phyloP scores from a whole-genome alignment of 1,140 invertebrate species.

The Drosophila subpulchrella region DNA sequence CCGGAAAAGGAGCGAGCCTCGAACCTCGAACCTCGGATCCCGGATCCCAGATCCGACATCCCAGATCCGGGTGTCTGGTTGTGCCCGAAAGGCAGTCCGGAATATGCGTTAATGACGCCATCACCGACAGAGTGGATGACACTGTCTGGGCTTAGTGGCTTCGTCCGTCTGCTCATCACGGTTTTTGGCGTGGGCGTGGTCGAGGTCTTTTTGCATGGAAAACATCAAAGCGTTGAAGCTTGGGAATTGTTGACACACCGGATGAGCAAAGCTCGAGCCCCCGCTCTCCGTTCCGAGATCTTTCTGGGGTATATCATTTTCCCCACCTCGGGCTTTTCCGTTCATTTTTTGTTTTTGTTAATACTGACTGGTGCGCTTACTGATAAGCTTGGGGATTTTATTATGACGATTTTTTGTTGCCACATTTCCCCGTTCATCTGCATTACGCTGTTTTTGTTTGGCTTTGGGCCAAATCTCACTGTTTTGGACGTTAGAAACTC shows the following conservation, averaged over 20 bases:
- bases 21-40: background rate
- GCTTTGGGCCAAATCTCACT: constrained; percentile 29
- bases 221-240: constrained; percentile 83
- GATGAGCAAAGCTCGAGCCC: constrained; percentile 62
- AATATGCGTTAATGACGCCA: constrained; percentile 81
- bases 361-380: constrained; percentile 64
- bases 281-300: constrained; percentile 36
- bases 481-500: constrained; percentile 22
- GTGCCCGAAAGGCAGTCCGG: constrained; percentile 63
- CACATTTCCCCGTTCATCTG: constrained; percentile 36
- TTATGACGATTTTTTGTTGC: constrained; percentile 61
- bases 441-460: constrained; percentile 26
- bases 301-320: constrained; percentile 30
- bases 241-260: constrained; percentile 84
- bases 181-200: background rate
- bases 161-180: constrained; percentile 19
- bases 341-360: constrained; percentile 42
- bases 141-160: constrained; percentile 77
- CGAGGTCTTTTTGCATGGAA: constrained; percentile 15
- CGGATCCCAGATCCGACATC: background rate
- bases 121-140: constrained; percentile 69
- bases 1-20: constrained; percentile 59
- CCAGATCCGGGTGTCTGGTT: constrained; percentile 15
- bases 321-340: background rate
- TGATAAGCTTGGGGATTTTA: constrained; percentile 79